Base-by-base conservation (phyloP, 2,113 vertebrate species). In the Xenus cinereus region DNA sequence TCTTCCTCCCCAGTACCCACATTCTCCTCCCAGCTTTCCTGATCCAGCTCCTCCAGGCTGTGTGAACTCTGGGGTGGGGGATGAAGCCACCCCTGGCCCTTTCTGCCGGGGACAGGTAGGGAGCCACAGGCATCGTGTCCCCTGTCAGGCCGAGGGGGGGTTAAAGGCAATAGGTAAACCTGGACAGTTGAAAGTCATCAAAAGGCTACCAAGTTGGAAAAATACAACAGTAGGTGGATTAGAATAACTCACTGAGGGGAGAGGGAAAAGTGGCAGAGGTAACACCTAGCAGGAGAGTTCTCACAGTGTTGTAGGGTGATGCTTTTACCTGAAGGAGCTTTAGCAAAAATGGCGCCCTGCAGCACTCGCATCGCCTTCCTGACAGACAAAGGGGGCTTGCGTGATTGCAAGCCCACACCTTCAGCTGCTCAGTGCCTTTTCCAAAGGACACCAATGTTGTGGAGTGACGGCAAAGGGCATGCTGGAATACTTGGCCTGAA, bases 241-340 rank as follows among this genome's bases (percentile, higher is more conserved):
- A 48, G 37, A 15, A 21, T 17, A 39, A n/a, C 7, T 4, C n/a
- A 4, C 3, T 3, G 6, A 41, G 14, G 24, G 33, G 35, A 43
- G 69, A 32, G n/a, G 28, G 67, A 16, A 15, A 12, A n/a, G 8
- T 9, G n/a, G 2, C 1, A 27, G 48, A 24, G 23, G 23, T 16
- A 12, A 7, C 9, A 22, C n/a, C 17, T 19, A 2, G 32, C 2
- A 1, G 48, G 48, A 41, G 11, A 53, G 75, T 10, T 43, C 22
- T 43, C 48, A 0, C 15, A 2, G 18, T 15, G 0, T 3, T 3
- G 19, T 6, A 5, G 64, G 43, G 39, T 7, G 28, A 2, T 22
- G 0, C 1, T 39, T 69, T 26, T 14, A 39, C 28, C 33, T 16
- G 37, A 6, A 1, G 3, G 51, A 23, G 14, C 2, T 8, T 3